Conservation (phyloP, 2,797 vertebrate species). For the Diglossa cyanea region DNA sequence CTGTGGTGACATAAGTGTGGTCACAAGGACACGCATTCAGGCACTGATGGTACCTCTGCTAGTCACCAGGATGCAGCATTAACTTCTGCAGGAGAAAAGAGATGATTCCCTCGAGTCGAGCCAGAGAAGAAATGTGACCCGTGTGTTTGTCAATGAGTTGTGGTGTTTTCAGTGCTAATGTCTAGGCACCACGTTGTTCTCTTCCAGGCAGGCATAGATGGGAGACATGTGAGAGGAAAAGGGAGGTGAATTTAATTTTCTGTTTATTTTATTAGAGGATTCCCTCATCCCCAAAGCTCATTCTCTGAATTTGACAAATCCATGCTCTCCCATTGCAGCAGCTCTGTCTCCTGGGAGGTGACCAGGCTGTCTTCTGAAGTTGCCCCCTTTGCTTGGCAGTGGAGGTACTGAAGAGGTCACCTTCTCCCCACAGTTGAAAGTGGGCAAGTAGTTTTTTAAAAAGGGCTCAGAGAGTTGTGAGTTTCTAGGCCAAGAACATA, state of each 20-base stretch:
- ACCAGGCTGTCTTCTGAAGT: background rate
- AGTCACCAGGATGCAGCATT: background rate
- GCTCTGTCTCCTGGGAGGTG: background rate
- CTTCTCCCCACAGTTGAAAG: background rate
- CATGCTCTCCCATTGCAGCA: background rate
- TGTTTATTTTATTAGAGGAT: background rate
- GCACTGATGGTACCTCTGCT: background rate
- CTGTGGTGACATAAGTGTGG: fast-evolving
- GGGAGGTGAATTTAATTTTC: background rate
- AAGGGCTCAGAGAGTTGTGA: background rate
- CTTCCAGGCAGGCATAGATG: background rate
- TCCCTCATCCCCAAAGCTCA: background rate
- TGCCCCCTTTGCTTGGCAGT: background rate
- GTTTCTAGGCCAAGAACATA: background rate
- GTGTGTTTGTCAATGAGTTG: background rate
- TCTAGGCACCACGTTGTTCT: background rate
- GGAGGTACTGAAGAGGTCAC: background rate
- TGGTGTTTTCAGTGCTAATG: background rate
- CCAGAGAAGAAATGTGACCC: background rate
- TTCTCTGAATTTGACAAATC: background rate
- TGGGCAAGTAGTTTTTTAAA: background rate
- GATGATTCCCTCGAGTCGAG: fast-evolving
- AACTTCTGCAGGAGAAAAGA: background rate
- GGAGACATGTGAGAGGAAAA: background rate
- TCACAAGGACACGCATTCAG: fast-evolving